Percentiles rank a stretch among this genome's conserved stretches.
Evolutionary conservation across 2,888 invertebrate species (phyloP).

Genomic region (Drosophila sordidapex): DNA sequence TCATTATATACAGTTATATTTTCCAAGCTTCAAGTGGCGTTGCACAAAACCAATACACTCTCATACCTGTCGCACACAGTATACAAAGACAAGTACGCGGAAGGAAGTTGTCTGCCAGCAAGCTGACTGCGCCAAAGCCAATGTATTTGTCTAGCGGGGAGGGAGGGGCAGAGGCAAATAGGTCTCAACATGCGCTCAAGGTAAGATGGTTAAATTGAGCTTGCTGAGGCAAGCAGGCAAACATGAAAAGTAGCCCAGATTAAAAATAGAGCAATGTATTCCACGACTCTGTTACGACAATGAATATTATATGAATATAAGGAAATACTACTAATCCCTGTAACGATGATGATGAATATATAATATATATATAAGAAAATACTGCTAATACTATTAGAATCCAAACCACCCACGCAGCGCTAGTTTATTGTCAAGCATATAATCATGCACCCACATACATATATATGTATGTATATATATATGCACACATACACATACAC

Average conservation of each 20-base stretch:
- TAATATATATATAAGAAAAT: neutral
- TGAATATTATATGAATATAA: neutral
- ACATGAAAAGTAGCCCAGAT: neutral
- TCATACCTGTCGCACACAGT: neutral
- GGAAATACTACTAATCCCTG: neutral
- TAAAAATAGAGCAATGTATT: neutral
- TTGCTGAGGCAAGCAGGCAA: constrained; percentile 9
- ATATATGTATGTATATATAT: too few species aligned
- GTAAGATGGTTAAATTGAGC: constrained; percentile 34
- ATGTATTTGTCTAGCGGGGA: neutral
- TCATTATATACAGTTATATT: neutral
- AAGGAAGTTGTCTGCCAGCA: constrained; percentile 36
- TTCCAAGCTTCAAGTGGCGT: neutral
- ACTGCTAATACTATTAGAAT: neutral
- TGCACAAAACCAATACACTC: neutral
- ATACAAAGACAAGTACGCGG: constrained; percentile 21
- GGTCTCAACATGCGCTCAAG: constrained; percentile 26
- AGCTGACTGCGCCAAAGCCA: constrained; percentile 8
- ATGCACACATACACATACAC: neutral
- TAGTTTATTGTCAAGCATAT: neutral
- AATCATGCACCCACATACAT: neutral
- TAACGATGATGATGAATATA: neutral
- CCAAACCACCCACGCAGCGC: neutral
- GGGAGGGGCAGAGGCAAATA: constrained; percentile 4
- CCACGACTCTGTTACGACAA: neutral